These are phyloP conservation scores for Sinhomidia bicolor DNA, from an alignment of 2,888 invertebrate genomes.

Conservation along the genomic window DNA sequence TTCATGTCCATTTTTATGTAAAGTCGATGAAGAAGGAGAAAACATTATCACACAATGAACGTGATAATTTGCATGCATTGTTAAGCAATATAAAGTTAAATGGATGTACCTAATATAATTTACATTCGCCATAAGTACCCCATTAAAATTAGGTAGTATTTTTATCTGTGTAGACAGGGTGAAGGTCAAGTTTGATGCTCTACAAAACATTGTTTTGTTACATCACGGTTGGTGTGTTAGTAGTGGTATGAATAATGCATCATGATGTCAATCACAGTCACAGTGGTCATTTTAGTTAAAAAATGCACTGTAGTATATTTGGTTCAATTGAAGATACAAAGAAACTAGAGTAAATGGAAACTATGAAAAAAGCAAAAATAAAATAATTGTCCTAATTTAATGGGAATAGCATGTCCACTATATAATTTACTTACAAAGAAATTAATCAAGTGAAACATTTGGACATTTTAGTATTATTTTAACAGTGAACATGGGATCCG, in stretches of 20 bases:
- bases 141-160: neutral
- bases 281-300: neutral
- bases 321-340: neutral
- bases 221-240: conserved; percentile 12
- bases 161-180: conserved; percentile 18
- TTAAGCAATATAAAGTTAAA: conserved; percentile 6
- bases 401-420: no score
- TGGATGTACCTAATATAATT: neutral
- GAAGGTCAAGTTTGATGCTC: conserved; percentile 59
- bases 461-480: no score
- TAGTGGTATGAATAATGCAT: no score
- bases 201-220: conserved; percentile 25
- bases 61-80: conserved; percentile 1
- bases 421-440: no score
- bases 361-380: no score
- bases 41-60: neutral
- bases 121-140: neutral
- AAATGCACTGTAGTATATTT: neutral
- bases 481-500: no score
- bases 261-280: neutral
- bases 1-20: neutral
- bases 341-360: neutral
- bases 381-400: no score
- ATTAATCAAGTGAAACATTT: no score
- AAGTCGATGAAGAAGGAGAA: conserved; percentile 1